phyloP scores from a whole-genome alignment of 1,140 invertebrate species.

The Apis cerana region DNA sequence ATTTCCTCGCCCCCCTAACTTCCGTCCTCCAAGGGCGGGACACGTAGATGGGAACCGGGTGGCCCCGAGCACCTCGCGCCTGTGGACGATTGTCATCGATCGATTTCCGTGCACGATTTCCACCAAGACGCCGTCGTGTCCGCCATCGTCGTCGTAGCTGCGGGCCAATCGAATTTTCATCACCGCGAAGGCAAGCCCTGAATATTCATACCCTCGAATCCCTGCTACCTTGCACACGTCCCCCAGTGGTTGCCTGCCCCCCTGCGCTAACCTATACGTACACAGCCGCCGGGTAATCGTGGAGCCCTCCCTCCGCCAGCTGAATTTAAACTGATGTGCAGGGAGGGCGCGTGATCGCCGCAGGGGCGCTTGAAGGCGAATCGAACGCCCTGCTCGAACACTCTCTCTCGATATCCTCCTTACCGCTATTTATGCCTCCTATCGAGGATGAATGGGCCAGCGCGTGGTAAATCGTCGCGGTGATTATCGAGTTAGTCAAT shows the following conservation, averaged over 20 bases:
- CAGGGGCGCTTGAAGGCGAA: slow-evolving; percentile 46
- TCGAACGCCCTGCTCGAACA: slow-evolving; percentile 46
- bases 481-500: slow-evolving; percentile 29
- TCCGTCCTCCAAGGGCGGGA: slow-evolving; percentile 6
- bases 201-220: slow-evolving; percentile 68
- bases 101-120: slow-evolving; percentile 36
- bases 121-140: slow-evolving; percentile 32
- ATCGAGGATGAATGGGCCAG: not conserved
- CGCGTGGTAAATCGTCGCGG: not conserved
- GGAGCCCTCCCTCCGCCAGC: not conserved
- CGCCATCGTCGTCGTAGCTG: slow-evolving; percentile 56
- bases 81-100: slow-evolving; percentile 59
- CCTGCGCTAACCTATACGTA: slow-evolving; percentile 54
- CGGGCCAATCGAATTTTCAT: slow-evolving; percentile 70
- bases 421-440: not conserved
- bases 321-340: slow-evolving; percentile 63
- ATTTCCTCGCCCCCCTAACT: slow-evolving; percentile 42
- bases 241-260: slow-evolving; percentile 4
- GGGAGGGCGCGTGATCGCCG: slow-evolving; percentile 53
- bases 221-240: slow-evolving; percentile 52
- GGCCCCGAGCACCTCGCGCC: slow-evolving; percentile 49
- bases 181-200: slow-evolving; percentile 63
- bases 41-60: slow-evolving; percentile 40
- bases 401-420: not conserved
- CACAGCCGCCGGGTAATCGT: slow-evolving; percentile 58